phyloP scores from a whole-genome alignment of 2,888 invertebrate species.

The Eupithecia centaureata region DNA sequence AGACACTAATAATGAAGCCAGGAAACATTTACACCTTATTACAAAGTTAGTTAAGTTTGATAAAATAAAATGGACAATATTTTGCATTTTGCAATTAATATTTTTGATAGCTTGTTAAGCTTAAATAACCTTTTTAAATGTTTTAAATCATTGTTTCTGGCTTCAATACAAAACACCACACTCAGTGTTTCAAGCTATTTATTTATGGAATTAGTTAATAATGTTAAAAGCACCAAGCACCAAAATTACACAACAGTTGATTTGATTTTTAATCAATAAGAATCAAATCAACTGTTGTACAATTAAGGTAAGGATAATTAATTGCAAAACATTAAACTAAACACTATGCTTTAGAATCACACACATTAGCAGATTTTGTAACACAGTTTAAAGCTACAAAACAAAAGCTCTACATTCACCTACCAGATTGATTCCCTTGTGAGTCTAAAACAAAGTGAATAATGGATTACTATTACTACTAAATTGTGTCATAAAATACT shows the following conservation, averaged over 20 bases:
- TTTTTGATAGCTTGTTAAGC: too few relatives aligned
- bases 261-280: neutral
- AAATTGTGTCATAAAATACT: neutral
- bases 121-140: too few relatives aligned
- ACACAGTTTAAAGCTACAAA: conserved; percentile 25
- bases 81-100: too few relatives aligned
- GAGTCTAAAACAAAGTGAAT: conserved; percentile 79
- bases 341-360: conserved; percentile 71
- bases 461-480: conserved; percentile 24
- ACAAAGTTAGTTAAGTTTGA: too few relatives aligned
- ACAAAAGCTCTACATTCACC: conserved; percentile 61
- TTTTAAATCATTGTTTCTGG: too few relatives aligned
- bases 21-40: too few relatives aligned
- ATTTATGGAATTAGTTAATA: neutral
- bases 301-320: too few relatives aligned
- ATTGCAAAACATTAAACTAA: conserved; percentile 13
- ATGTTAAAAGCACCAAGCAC: neutral
- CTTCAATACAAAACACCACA: neutral
- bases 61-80: too few relatives aligned
- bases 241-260: neutral
- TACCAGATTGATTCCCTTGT: conserved; percentile 72
- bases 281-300: neutral
- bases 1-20: too few relatives aligned
- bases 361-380: conserved; percentile 56
- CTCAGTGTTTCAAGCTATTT: neutral